phyloP scores from a whole-genome alignment of 2,797 vertebrate species.

The Anguilla anguilla region DNA sequence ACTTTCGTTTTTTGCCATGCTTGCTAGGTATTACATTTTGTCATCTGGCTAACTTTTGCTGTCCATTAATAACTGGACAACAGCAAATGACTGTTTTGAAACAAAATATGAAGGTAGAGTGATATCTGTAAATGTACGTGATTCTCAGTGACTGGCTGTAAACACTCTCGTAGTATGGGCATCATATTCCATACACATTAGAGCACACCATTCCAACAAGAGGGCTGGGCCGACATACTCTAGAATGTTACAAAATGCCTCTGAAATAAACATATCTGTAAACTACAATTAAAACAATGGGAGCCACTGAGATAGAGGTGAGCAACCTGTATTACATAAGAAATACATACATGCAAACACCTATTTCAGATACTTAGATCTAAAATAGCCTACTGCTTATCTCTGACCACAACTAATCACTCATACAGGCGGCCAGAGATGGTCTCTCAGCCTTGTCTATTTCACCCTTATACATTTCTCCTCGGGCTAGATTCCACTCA shows the following conservation, averaged over 20 bases:
- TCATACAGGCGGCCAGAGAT: background rate
- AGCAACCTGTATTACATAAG: background rate
- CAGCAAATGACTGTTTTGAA: background rate
- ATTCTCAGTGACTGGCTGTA: background rate
- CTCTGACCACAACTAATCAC: background rate
- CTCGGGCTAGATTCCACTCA: constrained; percentile 7
- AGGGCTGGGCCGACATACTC: too few relatives aligned
- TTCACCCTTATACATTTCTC: background rate
- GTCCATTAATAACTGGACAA: background rate
- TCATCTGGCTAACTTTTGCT: background rate
- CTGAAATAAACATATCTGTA: background rate
- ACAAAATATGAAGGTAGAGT: background rate
- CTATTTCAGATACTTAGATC: background rate
- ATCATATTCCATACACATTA: background rate
- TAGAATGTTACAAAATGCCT: background rate
- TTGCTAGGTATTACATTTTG: background rate
- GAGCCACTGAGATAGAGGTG: background rate
- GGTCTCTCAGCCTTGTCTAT: background rate
- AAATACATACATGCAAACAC: background rate
- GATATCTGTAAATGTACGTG: background rate
- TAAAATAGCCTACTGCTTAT: background rate
- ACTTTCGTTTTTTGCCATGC: background rate
- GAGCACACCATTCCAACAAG: too few relatives aligned
- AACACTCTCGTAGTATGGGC: background rate
- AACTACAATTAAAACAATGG: background rate